A percentile compares a stretch with the other conserved stretches of the same genome.
Conservation (phyloP, 2,113 vertebrate genomes). For the Tyrannus savana region DNA sequence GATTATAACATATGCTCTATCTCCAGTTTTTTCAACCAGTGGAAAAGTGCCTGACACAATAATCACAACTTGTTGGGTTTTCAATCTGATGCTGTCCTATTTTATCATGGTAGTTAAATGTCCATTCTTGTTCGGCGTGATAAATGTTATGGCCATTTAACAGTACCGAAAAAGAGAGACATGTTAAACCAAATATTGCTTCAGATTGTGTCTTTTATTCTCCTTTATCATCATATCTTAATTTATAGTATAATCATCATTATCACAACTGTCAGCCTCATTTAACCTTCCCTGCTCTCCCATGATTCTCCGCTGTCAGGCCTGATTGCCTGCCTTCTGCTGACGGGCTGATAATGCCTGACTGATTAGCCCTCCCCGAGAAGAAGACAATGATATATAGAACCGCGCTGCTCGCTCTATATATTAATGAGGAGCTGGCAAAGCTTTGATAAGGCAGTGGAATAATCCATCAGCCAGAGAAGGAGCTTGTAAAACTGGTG, state of each 20-base stretch:
- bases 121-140: conserved; percentile 89
- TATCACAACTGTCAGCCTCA: conserved; percentile 93
- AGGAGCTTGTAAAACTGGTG: conserved; percentile 80
- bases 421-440: conserved; percentile 93
- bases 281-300: conserved; percentile 91
- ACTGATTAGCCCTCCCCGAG: conserved; percentile 90
- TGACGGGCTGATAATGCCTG: conserved; percentile 91
- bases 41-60: conserved; percentile 85
- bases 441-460: conserved; percentile 89
- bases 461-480: conserved; percentile 84
- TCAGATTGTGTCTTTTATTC: conserved; percentile 89
- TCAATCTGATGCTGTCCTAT: conserved; percentile 86
- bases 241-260: conserved; percentile 94
- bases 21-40: conserved; percentile 76
- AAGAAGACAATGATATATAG: conserved; percentile 93
- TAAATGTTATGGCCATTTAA: conserved; percentile 93
- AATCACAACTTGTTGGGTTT: conserved; percentile 88
- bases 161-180: conserved; percentile 91
- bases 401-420: conserved; percentile 80
- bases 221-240: conserved; percentile 94
- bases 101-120: conserved; percentile 85
- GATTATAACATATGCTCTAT: conserved; percentile 84
- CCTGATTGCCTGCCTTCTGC: conserved; percentile 93
- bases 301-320: conserved; percentile 87
- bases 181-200: conserved; percentile 90